These are phyloP conservation scores for Sylvilagus floridanus DNA, from an alignment of 2,797 vertebrate genomes.

Conservation along the genomic window DNA sequence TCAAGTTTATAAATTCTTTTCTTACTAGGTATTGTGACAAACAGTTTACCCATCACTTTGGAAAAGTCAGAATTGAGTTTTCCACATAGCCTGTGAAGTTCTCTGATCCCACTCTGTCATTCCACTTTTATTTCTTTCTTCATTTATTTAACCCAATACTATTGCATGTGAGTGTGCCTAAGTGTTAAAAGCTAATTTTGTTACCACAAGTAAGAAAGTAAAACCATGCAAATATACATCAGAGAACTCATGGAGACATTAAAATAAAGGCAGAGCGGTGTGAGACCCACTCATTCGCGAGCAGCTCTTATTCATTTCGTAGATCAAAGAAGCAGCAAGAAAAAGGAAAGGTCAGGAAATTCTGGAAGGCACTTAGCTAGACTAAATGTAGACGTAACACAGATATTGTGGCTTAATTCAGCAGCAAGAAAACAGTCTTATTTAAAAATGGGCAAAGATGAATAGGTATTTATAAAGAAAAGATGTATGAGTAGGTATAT, in stretches of 20 bases:
- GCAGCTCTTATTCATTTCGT: not conserved
- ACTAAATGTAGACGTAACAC: not conserved
- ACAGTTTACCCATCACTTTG: conserved; percentile 4
- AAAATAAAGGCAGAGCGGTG: not conserved
- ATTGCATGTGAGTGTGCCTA: not conserved
- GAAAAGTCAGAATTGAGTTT: not conserved
- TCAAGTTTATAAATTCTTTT: conserved; percentile 15
- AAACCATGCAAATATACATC: not conserved
- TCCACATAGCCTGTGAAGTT: not conserved
- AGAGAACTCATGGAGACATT: not conserved
- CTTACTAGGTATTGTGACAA: not conserved
- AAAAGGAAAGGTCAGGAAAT: not conserved
- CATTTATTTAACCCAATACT: not conserved
- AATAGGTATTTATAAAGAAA: not conserved
- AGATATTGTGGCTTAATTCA: too few species aligned
- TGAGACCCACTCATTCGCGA: not conserved
- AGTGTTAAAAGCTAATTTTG: not conserved
- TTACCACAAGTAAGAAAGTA: not conserved
- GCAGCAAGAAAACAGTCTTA: not conserved
- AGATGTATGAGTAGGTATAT: not conserved
- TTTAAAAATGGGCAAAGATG: not conserved
- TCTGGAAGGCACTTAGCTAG: not conserved
- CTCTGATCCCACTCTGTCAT: not conserved
- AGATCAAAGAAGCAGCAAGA: not conserved
- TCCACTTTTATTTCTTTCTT: not conserved